These are phyloP conservation scores for Catharus ustulatus DNA, from an alignment of 2,797 vertebrate species.

Conservation along the genomic window DNA sequence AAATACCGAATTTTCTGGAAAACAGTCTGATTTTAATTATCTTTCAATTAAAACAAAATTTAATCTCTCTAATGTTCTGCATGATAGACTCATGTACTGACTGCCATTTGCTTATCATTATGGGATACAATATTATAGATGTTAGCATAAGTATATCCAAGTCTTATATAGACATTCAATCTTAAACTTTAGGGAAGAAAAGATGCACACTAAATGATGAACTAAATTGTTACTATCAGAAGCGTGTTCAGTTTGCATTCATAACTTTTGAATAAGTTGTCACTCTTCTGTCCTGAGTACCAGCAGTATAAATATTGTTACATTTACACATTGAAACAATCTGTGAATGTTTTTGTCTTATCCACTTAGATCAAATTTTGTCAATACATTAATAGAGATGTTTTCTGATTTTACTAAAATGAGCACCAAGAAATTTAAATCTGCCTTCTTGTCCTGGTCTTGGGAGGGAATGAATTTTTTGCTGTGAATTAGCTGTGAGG, in stretches of 20 bases:
- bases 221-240: not conserved
- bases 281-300: not conserved
- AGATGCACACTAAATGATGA: not conserved
- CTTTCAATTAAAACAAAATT: not conserved
- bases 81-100: not conserved
- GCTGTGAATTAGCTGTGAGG: not conserved
- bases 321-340: not conserved
- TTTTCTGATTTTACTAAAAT: not conserved
- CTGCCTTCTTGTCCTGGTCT: not conserved
- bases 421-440: not conserved
- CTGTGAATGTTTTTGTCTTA: not conserved
- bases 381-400: not conserved
- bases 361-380: not conserved
- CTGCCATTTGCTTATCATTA: not conserved
- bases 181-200: not conserved
- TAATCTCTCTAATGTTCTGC: not conserved
- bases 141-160: not conserved
- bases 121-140: not conserved
- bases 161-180: not conserved
- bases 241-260: fast-evolving
- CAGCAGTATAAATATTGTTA: not conserved
- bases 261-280: not conserved
- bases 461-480: fast-evolving
- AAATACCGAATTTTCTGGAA: not conserved
- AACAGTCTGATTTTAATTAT: not conserved